Base-by-base conservation (phyloP, 1,140 invertebrate species). In the Apis mellifera region DNA sequence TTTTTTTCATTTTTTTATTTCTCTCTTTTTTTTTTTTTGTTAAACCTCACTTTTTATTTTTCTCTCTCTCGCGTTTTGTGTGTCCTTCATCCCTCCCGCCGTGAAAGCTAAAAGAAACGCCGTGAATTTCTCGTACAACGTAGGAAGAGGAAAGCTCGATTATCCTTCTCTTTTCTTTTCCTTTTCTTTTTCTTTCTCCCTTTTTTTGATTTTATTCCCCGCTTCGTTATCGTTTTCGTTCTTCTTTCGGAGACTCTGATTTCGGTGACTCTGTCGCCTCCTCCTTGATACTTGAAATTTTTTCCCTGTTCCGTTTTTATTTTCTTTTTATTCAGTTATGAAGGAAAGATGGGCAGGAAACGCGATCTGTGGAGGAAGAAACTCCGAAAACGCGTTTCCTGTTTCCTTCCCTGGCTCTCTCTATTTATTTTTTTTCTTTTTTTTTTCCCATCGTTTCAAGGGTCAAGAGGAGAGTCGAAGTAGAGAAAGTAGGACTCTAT, bases 111-210 rank as follows among this genome's bases (percentile, higher is more conserved):
- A 72, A 84, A 76, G 78, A 82, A 84, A 84, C 72, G 62, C 21
- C 78, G 78, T 50, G 83, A 80, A 60, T 70, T 59, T 71, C 62
- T 55, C 72, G 78, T 74, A 71, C 78, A 82, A 76, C 72, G 42
- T 79, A 84, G 72, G 72, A 84, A 82, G 83, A 76, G 83, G 65
- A 84, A 84, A 84, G 83, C 83, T 76, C 83, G 86, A 82, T 82
- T 82, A 77, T 78, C 65, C 57, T 65, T 82, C 50, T 76, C 50
- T 72, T 59, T 59, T 52, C 21, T 72, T 59, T 1, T 32, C 32
- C 32, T 32, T 32, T 32, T 32, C 32, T 32, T 32, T 32, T 32
- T 32, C 26, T 32, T 42, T 62, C 17, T 54, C n/a, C n/a, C n/a
- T n/a, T n/a, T 19, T 68, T 74, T 85, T 55, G 52, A 54, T 68